Evolutionary conservation across 2,797 vertebrate genomes (phyloP).

Genomic region (Ambastaia sidthimunki): DNA sequence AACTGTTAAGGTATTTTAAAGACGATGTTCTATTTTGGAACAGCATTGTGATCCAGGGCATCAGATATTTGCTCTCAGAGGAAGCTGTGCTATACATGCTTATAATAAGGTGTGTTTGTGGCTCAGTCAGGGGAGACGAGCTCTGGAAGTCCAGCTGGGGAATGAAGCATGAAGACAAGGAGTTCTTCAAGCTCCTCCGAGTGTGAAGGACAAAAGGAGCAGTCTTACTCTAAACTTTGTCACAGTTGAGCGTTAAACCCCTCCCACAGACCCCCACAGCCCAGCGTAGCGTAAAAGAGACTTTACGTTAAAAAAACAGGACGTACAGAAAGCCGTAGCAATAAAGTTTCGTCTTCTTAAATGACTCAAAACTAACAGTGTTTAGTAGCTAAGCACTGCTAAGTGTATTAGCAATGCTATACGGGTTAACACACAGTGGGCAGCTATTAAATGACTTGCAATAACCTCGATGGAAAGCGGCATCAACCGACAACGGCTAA

Average conservation of each 20-base stretch:
- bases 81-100: constrained; percentile 47
- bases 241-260: constrained; percentile 80
- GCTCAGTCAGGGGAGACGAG: constrained; percentile 77
- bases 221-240: constrained; percentile 80
- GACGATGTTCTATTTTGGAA: background rate
- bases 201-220: constrained; percentile 87
- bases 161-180: constrained; percentile 70
- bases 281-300: constrained; percentile 54
- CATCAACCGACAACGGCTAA: too few relatives aligned
- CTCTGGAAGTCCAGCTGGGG: constrained; percentile 71
- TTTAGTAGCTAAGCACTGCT: background rate
- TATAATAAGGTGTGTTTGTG: constrained; percentile 74
- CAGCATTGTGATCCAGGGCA: background rate
- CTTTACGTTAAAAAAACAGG: constrained; percentile 16
- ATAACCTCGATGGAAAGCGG: too few relatives aligned
- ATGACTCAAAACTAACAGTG: constrained; percentile 1
- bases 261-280: constrained; percentile 59
- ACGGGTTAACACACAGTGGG: too few relatives aligned
- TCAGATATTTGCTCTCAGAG: constrained; percentile 38
- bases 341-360: background rate
- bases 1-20: background rate
- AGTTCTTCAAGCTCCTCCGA: constrained; percentile 83
- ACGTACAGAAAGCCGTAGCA: too few relatives aligned
- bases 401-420: too few relatives aligned
- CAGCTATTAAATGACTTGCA: too few relatives aligned